Base-by-base conservation (phyloP, 2,113 vertebrate species). In the Syngnathus floridae region DNA sequence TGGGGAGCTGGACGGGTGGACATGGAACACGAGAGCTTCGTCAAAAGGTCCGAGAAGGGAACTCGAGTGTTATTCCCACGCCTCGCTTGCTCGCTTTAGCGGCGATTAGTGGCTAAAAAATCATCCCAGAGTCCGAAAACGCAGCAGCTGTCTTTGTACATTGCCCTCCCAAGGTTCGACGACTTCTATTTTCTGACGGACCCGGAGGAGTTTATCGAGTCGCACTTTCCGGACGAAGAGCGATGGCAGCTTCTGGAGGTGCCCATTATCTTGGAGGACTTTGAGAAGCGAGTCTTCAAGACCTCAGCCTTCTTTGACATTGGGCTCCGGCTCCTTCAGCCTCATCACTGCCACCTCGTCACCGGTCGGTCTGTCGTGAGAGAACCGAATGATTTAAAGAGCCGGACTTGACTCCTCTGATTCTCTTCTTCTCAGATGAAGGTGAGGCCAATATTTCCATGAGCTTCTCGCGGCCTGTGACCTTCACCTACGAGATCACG, bases 151-250 rank as follows among this genome's bases (percentile, higher is more conserved):
- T 74, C 69, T 73, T 67, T 69, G 59, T 84, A 69, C 75, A 60
- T 56, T 68, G 36, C 64, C 60, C 60, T 66, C 54, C 0, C 8
- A 80, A 95, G 90, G 68, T 87, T 90, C 0, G 87, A 93, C 0
- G 92, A 90, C 22, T 93, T 93, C 80, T 92, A 85, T 80, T 93
- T 93, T 79, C 86, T 94, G 5, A 86, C 91, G 10, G 86, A 93
- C 54, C 92, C 93, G 0, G 91, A 94, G 69, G 83, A 89, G 66
- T 91, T 93, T 65, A 76, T 82, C 9, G 87, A 91, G 26, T 90
- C 90, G 0, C 92, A 91, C 38, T 88, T 82, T 82, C 92, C 94
- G 0, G 88, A 92, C 22, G 88, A 90, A 45, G 73, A 90, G 12
- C 66, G 43, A 1, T 93, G 93, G 93, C 92, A 93, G 78, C 90